Evolutionary conservation across 2,888 invertebrate genomes (phyloP).

Genomic region (Lampropteryx suffumata): DNA sequence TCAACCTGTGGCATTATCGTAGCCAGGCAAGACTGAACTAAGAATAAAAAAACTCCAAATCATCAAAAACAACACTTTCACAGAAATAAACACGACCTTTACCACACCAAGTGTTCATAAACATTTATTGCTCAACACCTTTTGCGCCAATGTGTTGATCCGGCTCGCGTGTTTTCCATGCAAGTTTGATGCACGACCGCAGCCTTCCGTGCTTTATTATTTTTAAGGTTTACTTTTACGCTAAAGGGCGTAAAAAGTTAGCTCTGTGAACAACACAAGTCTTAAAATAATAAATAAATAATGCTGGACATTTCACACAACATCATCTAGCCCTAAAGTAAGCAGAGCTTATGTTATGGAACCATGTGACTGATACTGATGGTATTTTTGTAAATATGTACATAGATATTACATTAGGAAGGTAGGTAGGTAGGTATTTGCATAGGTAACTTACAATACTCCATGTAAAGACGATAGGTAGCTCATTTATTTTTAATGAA

Average conservation of each 20-base stretch:
- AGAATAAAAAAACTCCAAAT: background rate
- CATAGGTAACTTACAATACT: no score
- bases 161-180: constrained; percentile 45
- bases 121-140: background rate
- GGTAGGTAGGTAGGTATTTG: no score
- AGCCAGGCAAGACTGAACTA: background rate
- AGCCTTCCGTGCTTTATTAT: constrained; percentile 60
- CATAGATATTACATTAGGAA: no score
- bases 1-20: no score
- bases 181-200: constrained; percentile 61
- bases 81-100: background rate
- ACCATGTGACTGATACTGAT: no score
- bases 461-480: no score
- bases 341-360: no score
- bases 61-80: background rate
- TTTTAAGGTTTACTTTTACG: constrained; percentile 55
- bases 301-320: no score
- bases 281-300: no score
- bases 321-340: no score
- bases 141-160: background rate
- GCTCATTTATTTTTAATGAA: no score
- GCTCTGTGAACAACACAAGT: background rate
- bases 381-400: no score
- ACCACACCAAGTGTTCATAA: background rate
- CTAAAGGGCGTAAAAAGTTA: background rate